These are phyloP conservation scores for Kuschelorhynchus macadamiae DNA, from an alignment of 2,888 invertebrate genomes.

Conservation along the genomic window DNA sequence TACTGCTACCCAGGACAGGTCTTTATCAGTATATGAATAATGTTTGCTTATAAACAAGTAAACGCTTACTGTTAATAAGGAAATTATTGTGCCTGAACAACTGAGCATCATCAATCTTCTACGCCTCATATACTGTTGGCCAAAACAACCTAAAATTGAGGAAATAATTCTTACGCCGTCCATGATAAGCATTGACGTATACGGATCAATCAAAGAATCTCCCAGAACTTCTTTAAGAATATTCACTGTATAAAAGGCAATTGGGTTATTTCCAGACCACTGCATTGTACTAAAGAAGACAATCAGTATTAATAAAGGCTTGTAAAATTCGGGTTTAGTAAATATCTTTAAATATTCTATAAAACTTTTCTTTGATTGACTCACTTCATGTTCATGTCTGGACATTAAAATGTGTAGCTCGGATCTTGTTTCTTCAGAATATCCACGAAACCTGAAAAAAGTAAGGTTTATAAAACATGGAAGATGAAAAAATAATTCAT, in stretches of 20 bases:
- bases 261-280: slow-evolving; percentile 80
- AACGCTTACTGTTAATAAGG: slow-evolving; percentile 21
- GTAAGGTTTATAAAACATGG: neutral
- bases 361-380: slow-evolving; percentile 56
- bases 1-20: slow-evolving; percentile 22
- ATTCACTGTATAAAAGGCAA: slow-evolving; percentile 78
- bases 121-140: slow-evolving; percentile 24
- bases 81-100: slow-evolving; percentile 30
- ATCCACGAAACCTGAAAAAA: slow-evolving; percentile 70
- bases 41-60: slow-evolving; percentile 13
- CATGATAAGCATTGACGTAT: slow-evolving; percentile 44
- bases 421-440: slow-evolving; percentile 69
- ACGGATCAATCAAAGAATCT: slow-evolving; percentile 20
- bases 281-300: slow-evolving; percentile 78
- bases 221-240: slow-evolving; percentile 30
- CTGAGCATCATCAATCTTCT: slow-evolving; percentile 34
- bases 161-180: slow-evolving; percentile 35
- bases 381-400: slow-evolving; percentile 61
- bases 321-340: slow-evolving; percentile 69
- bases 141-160: slow-evolving; percentile 36
- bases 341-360: slow-evolving; percentile 57
- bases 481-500: too few relatives aligned
- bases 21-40: neutral
- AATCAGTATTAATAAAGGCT: slow-evolving; percentile 75
- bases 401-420: slow-evolving; percentile 71